These are phyloP conservation scores for Podarcis lilfordi DNA, from an alignment of 2,797 vertebrate genomes.

Conservation along the genomic window DNA sequence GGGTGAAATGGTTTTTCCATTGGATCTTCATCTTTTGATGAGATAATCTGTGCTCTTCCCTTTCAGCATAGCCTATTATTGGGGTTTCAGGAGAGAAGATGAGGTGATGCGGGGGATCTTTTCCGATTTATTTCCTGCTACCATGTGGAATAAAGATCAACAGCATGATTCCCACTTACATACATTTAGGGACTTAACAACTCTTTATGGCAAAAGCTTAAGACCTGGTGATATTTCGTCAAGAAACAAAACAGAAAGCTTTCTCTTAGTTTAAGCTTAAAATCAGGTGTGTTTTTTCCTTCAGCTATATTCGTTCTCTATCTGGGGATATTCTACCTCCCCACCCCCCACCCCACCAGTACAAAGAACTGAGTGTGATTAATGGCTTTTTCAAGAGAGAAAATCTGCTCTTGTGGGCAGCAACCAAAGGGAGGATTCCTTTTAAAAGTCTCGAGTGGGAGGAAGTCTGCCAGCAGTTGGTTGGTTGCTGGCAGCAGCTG, in stretches of 20 bases:
- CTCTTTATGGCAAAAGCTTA: conserved; percentile 63
- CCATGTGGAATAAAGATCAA: conserved; percentile 64
- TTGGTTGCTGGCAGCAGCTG: conserved; percentile 26
- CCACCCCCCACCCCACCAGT: conserved; percentile 20
- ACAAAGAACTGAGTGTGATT: conserved; percentile 63
- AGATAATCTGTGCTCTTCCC: conserved; percentile 42
- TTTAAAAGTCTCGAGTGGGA: conserved; percentile 38
- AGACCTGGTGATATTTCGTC: conserved; percentile 67
- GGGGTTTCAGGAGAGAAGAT: conserved; percentile 48
- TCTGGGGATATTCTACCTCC: accelerated
- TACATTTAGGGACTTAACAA: conserved; percentile 65
- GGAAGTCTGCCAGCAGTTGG: conserved; percentile 12
- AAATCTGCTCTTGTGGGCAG: neutral
- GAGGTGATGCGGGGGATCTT: conserved; percentile 11
- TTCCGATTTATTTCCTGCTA: conserved; percentile 66
- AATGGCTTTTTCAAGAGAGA: conserved; percentile 48
- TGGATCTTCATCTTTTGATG: conserved; percentile 48
- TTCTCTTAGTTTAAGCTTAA: conserved; percentile 61
- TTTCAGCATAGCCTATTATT: conserved; percentile 54
- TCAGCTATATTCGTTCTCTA: conserved; percentile 34
- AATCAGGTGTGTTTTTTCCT: conserved; percentile 64
- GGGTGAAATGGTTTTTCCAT: conserved; percentile 57
- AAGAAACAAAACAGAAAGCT: conserved; percentile 73
- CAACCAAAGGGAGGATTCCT: conserved; percentile 32
- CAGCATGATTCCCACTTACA: conserved; percentile 66